Evolutionary conservation across 2,888 invertebrate genomes (phyloP).

Genomic region (Cenopis cana): DNA sequence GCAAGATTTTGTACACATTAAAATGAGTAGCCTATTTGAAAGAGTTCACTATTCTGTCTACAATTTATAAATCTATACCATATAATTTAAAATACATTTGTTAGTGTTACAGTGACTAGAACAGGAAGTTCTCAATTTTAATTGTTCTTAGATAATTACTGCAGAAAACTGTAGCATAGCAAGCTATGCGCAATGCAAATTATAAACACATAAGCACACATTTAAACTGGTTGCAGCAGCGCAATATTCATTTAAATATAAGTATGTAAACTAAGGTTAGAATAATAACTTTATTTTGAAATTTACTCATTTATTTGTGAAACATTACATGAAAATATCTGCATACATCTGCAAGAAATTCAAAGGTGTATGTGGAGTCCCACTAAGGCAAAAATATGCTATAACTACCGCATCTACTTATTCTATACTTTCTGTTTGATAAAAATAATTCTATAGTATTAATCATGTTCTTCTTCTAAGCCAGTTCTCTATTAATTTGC

Average conservation of each 20-base stretch:
- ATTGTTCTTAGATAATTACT: not conserved
- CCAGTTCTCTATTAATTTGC: no score
- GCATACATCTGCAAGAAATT: no score
- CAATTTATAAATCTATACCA: not conserved
- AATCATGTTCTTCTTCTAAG: no score
- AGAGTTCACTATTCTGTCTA: not conserved
- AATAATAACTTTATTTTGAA: no score
- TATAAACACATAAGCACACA: not conserved
- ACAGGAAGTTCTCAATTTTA: conserved; percentile 9
- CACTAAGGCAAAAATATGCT: no score
- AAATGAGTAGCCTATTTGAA: not conserved
- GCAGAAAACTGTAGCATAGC: no score
- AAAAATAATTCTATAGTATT: no score
- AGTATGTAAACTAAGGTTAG: not conserved
- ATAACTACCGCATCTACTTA: no score
- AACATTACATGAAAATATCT: no score
- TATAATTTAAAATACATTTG: not conserved
- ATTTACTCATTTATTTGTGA: no score
- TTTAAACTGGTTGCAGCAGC: not conserved
- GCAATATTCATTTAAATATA: not conserved
- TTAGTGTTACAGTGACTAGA: not conserved
- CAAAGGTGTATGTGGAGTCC: no score
- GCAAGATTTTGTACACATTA: not conserved
- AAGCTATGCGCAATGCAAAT: not conserved
- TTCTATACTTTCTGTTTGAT: no score